Evolutionary conservation across 2,113 vertebrate species (phyloP), one percentile per base, ranked within the genome.

Genomic region (Prionailurus bengalensis): DNA sequence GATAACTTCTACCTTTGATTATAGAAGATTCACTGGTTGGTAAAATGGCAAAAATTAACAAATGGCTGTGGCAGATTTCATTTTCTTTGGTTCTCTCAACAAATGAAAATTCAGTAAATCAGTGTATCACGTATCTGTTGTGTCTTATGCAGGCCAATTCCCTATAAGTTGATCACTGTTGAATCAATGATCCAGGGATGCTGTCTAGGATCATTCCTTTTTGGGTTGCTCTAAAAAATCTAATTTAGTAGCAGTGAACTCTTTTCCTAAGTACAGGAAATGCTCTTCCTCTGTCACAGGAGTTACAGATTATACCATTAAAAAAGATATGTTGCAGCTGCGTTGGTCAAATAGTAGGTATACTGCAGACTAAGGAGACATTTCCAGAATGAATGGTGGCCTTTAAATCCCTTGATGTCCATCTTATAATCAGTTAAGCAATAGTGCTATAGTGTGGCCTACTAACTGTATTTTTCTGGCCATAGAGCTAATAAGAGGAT

Each of bases 401-500:
- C 83, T 97, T 97, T 94, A 98, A 96, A 88, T 94, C 61, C 76
- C 88, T n/a, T 63, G 51, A 58, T 81, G 80, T 84, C 31, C 51
- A 88, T 74, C 21, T 65, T 84, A 53, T 55, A 29, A 42, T 92
- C 66, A 53, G n/a, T 76, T 90, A 90, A 73, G 66, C 12, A 36
- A 48, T 27, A 91, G 42, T 68, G 16, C 31, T 73, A 17, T 4
- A 29, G 4, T 66, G 42, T 76, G 11, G n/a, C 17, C 39, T 55
- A n/a, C 7, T 82, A 19, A 86, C 23, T 87, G 7, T 65, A 25
- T 85, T 97, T 88, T 83, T 79, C 66, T 82, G 42, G 23, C 15
- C 65, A 85, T 8, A 66, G 51, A 11, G 74, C 51, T 94, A 88
- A 45, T 80, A 27, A 92, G 19, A 95, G 16, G 90, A 65, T 84